Percentiles rank a stretch among this genome's conserved stretches.
Conservation (phyloP, 2,888 invertebrate genomes). For the Tinea trinotella region DNA sequence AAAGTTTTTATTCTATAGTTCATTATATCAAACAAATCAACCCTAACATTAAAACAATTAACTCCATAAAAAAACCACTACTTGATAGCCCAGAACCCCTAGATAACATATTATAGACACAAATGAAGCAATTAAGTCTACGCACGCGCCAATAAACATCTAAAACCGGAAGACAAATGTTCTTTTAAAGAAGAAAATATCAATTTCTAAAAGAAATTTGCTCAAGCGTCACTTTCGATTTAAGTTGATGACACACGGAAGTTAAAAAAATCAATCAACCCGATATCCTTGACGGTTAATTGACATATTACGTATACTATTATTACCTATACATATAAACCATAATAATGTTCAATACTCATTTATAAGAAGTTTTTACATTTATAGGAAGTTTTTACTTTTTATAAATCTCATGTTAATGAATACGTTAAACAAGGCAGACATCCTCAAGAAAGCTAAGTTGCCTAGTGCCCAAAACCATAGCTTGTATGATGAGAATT, state of each 20-base stretch:
- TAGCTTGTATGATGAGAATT: no score
- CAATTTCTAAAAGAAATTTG: conserved; percentile 58
- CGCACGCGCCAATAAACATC: conserved; percentile 55
- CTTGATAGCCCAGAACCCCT: background rate
- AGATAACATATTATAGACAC: conserved; percentile 4
- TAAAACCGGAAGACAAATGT: conserved; percentile 61
- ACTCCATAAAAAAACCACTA: background rate
- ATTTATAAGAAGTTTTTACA: no score
- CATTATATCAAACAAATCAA: background rate
- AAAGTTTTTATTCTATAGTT: no score
- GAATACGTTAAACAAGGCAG: no score
- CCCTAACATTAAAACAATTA: conserved; percentile 3
- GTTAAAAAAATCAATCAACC: conserved; percentile 18
- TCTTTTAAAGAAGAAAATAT: conserved; percentile 56
- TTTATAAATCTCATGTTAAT: no score
- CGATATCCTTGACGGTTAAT: background rate
- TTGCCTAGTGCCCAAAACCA: no score
- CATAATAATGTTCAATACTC: no score
- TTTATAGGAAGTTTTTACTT: no score
- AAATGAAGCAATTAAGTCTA: conserved; percentile 65
- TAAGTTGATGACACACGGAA: conserved; percentile 11
- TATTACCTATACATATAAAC: no score
- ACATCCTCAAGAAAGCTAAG: no score
- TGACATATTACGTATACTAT: no score
- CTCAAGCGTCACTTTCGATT: conserved; percentile 37